These are phyloP conservation scores for Chaetodon auriga DNA, from an alignment of 2,113 vertebrate species.

Conservation along the genomic window DNA sequence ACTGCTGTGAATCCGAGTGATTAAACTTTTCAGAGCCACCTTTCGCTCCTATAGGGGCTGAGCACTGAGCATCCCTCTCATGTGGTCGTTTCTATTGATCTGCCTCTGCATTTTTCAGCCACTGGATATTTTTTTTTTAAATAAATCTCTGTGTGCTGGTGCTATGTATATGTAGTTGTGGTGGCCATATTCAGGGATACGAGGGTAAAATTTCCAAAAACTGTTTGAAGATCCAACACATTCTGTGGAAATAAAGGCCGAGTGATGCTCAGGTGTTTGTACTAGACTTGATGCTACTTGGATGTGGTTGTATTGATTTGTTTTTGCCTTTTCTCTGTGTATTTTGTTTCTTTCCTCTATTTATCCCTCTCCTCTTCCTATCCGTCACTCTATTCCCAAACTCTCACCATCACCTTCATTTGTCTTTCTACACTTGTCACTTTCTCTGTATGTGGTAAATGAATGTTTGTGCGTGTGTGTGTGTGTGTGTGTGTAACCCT, in stretches of 20 bases:
- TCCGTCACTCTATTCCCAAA: background rate
- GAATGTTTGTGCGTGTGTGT: constrained; percentile 13
- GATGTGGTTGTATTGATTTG: background rate
- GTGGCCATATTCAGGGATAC: background rate
- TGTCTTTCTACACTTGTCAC: constrained; percentile 34
- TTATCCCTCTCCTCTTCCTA: background rate
- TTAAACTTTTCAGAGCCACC: background rate
- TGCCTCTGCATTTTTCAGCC: background rate
- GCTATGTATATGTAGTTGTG: background rate
- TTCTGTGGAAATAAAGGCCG: background rate
- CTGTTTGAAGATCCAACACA: fast-evolving
- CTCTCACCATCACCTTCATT: constrained; percentile 41
- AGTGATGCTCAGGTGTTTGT: background rate
- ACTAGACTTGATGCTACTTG: background rate
- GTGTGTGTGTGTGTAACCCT: constrained; percentile 7
- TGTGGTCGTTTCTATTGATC: background rate
- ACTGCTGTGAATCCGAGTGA: background rate
- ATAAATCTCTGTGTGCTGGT: background rate
- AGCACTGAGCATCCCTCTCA: background rate
- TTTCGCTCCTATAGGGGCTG: background rate
- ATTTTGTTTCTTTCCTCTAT: background rate
- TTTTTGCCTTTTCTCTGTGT: background rate
- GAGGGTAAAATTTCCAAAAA: background rate
- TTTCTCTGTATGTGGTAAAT: background rate
- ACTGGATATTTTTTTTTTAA: background rate